A percentile compares a stretch with the other conserved stretches of the same genome.
phyloP scores from a whole-genome alignment of 1,140 invertebrate genomes.

The Vanessa atalanta region DNA sequence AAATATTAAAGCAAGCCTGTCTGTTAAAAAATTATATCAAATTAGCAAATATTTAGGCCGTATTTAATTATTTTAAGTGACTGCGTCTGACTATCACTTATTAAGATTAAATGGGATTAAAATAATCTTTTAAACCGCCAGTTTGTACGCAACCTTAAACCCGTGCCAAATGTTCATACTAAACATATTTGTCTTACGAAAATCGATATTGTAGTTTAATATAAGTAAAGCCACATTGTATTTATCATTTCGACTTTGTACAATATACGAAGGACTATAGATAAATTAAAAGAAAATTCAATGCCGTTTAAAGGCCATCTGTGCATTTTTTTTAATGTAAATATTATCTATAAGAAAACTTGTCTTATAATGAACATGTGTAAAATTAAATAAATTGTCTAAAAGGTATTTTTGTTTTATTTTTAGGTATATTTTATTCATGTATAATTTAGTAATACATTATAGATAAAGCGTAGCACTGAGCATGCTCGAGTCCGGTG shows the following conservation, averaged over 20 bases:
- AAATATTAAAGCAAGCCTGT: too few species aligned
- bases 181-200: conserved; percentile 48
- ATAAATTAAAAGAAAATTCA: conserved; percentile 44
- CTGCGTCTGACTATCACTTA: too few species aligned
- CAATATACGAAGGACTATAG: conserved; percentile 49
- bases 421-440: conserved; percentile 6
- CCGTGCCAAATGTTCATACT: conserved; percentile 48
- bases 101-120: not conserved
- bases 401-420: conserved; percentile 57
- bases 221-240: conserved; percentile 36
- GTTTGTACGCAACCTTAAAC: conserved; percentile 19
- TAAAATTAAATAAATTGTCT: conserved; percentile 79
- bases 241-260: conserved; percentile 55
- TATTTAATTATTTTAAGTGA: too few species aligned
- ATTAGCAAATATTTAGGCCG: too few species aligned
- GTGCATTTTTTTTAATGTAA: conserved; percentile 71
- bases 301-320: conserved; percentile 57
- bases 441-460: too few species aligned
- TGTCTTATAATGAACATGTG: conserved; percentile 75
- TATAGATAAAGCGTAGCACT: too few species aligned
- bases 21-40: too few species aligned
- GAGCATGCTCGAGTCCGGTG: too few species aligned
- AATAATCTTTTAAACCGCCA: conserved; percentile 27
- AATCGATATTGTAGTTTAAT: conserved; percentile 46
- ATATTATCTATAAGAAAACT: conserved; percentile 71